Base-by-base conservation (phyloP, 2,113 vertebrate species). In the Peromyscus maniculatus region DNA sequence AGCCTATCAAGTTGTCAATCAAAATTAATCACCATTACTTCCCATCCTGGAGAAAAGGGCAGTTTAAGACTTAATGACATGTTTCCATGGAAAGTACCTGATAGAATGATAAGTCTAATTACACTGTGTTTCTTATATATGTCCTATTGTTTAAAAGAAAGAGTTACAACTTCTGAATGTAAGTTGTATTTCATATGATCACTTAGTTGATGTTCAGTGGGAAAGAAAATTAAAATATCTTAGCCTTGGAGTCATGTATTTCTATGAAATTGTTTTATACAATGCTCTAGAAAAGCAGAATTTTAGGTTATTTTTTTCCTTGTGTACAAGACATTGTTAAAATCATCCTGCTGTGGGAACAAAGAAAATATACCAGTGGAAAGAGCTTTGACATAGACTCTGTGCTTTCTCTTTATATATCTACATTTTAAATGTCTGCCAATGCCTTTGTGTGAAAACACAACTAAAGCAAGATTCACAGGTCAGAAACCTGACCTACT, bases 401-500 rank as follows among this genome's bases (percentile, higher is more conserved):
- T 84, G 39, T 83, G 39, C 22, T 91, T 94, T 39, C 52, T 67
- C 46, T 78, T 92, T 33, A 95, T 83, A 77, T 31, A 95, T 94
- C 69, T 98, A 90, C 79, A 96, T 89, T 87, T 92, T 95, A 95
- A 97, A 92, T 88, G 59, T 12, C 39, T 94, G 26, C 49, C 36
- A 49, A 19, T 46, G 87, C 36, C 36, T 97, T 87, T 96, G 83
- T 94, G 7, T 88, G 89, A 84, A 87, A 96, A 90, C 9, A 94
- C 43, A 93, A 64, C 36, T 59, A 77, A 96, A 91, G 79, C 67
- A 93, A 91, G 87, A 91, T 79, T 87, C 80, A 33, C 59, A 93
- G 93, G 84, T 96, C 83, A 95, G 96, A 46, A 92, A 92, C 22
- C 26, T 78, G 95, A 96, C 95, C 88, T 92, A 89, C 33, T 95